phyloP scores from a whole-genome alignment of 2,888 invertebrate species.

The Lepidocyrtoides sp. region DNA sequence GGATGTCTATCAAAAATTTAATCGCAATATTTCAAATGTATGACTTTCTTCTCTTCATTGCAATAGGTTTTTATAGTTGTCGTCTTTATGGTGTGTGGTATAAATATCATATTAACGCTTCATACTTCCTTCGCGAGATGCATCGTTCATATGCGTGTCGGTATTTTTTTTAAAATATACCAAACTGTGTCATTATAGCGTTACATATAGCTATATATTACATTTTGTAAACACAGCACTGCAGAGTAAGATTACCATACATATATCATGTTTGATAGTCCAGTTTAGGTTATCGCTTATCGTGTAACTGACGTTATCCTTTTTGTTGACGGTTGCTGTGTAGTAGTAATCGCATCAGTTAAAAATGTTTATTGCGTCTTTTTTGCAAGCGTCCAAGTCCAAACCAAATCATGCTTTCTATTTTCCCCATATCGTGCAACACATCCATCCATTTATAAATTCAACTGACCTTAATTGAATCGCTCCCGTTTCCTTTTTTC shows the following conservation, averaged over 20 bases:
- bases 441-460: slow-evolving; percentile 62
- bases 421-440: slow-evolving; percentile 54
- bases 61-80: background rate
- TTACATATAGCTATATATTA: background rate
- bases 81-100: no score
- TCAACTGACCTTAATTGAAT: slow-evolving; percentile 77
- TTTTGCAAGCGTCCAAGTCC: background rate
- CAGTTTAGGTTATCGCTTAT: no score
- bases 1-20: slow-evolving; percentile 8
- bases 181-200: no score
- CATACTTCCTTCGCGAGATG: no score
- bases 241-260: no score
- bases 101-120: no score
- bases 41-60: background rate
- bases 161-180: no score
- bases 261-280: no score
- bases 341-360: background rate
- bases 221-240: no score
- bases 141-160: no score
- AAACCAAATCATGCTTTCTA: background rate
- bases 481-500: slow-evolving; percentile 67
- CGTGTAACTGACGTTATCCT: background rate
- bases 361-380: slow-evolving; percentile 17
- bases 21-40: background rate
- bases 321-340: background rate